Conservation (phyloP, 2,888 invertebrate genomes). For the Luffia ferchaultella region DNA sequence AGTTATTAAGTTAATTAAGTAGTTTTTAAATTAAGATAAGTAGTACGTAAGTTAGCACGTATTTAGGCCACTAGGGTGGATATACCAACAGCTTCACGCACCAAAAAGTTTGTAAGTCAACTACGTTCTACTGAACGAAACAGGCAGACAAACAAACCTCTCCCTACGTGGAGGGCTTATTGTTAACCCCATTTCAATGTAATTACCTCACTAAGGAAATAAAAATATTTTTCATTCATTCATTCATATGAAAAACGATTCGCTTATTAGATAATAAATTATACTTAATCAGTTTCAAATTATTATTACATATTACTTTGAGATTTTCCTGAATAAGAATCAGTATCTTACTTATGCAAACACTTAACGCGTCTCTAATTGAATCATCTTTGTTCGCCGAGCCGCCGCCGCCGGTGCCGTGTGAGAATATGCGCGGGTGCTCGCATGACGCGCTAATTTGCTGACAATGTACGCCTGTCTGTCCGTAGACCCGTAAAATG, state of each 20-base stretch:
- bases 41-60: no score
- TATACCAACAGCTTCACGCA: no score
- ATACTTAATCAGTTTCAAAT: not conserved
- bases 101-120: no score
- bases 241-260: not conserved
- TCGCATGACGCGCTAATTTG: constrained; percentile 35
- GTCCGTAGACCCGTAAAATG: not conserved
- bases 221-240: not conserved
- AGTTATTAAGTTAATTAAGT: no score
- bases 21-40: no score
- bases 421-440: constrained; percentile 21
- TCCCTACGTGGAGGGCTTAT: no score
- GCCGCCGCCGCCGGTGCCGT: not conserved
- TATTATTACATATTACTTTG: not conserved
- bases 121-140: no score
- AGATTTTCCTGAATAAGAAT: not conserved
- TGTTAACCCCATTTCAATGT: no score
- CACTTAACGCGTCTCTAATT: not conserved
- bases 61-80: no score
- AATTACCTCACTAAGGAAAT: not conserved
- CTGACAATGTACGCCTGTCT: constrained; percentile 37
- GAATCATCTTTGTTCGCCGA: not conserved
- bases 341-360: not conserved
- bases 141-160: no score
- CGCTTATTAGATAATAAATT: not conserved